Evolutionary conservation across 2,888 invertebrate genomes (phyloP).

Genomic region (Hecatera dysodea): DNA sequence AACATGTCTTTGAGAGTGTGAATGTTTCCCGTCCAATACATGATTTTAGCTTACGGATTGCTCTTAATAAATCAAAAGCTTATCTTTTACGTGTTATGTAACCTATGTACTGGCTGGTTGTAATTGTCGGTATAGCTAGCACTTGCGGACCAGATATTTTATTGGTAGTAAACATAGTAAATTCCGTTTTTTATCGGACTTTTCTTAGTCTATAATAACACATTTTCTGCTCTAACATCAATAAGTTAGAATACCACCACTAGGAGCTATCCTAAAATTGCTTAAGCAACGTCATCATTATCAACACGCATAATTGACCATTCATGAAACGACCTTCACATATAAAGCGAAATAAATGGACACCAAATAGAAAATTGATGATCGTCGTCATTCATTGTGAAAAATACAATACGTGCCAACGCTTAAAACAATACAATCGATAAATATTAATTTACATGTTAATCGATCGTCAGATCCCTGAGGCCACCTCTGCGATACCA

Average conservation of each 20-base stretch:
- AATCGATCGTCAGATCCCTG: constrained; percentile 72
- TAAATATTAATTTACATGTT: constrained; percentile 80
- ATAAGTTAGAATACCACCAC: neutral
- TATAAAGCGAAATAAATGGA: constrained; percentile 56
- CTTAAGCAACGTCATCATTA: too few species aligned
- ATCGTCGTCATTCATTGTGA: constrained; percentile 66
- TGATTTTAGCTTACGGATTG: constrained; percentile 9
- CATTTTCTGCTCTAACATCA: neutral
- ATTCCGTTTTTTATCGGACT: neutral
- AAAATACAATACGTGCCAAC: constrained; percentile 69
- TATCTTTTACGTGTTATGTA: constrained; percentile 34
- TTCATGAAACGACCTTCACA: constrained; percentile 57
- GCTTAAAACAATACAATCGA: constrained; percentile 73
- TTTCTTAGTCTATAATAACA: neutral
- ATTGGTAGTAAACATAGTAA: neutral
- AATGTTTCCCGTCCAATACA: constrained; percentile 31
- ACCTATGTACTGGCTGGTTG: neutral
- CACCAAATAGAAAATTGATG: constrained; percentile 62
- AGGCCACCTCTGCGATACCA: constrained; percentile 57
- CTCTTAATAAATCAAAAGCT: constrained; percentile 24
- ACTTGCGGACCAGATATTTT: neutral
- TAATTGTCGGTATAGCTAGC: too few species aligned
- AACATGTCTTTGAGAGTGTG: constrained; percentile 19
- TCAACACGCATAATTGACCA: constrained; percentile 43
- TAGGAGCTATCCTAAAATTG: too few species aligned